Conservation (phyloP, 2,888 invertebrate species). For the Trissoscelio sp. region DNA sequence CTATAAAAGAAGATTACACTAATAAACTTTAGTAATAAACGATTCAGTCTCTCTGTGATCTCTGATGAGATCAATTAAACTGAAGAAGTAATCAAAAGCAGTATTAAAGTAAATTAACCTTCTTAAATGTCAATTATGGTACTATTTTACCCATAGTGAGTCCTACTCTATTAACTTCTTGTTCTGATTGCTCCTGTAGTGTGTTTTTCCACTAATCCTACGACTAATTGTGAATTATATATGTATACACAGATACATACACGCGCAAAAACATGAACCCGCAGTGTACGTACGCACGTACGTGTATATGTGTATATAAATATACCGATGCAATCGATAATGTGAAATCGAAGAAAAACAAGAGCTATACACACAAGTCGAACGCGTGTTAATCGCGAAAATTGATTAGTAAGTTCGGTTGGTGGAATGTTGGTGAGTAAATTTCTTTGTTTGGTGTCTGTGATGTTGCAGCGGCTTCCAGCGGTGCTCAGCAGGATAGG, state of each 20-base stretch:
- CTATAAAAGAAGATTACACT: too few relatives aligned
- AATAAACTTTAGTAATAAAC: conserved; percentile 5
- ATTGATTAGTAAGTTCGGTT: conserved; percentile 80
- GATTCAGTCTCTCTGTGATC: conserved; percentile 1
- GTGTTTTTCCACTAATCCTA: conserved; percentile 61
- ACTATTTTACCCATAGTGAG: conserved; percentile 31
- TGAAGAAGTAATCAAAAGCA: neutral
- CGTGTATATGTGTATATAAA: conserved; percentile 46
- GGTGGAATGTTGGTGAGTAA: conserved; percentile 83
- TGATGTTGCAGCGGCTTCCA: conserved; percentile 93
- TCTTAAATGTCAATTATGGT: conserved; percentile 38
- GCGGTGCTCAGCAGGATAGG: conserved; percentile 98
- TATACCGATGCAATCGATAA: conserved; percentile 39
- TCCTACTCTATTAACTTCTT: conserved; percentile 48
- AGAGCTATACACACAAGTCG: conserved; percentile 60
- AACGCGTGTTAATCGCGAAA: conserved; percentile 66
- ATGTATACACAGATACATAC: conserved; percentile 49
- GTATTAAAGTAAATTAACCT: neutral
- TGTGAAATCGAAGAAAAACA: conserved; percentile 43
- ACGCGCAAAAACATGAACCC: conserved; percentile 12
- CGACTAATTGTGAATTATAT: conserved; percentile 60
- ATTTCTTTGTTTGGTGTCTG: conserved; percentile 84
- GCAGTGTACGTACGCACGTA: conserved; percentile 26
- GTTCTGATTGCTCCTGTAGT: conserved; percentile 63
- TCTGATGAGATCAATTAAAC: conserved; percentile 12